These are phyloP conservation scores for Caenorhabditis briggsae DNA, from an alignment of 1,140 invertebrate genomes.

Conservation along the genomic window DNA sequence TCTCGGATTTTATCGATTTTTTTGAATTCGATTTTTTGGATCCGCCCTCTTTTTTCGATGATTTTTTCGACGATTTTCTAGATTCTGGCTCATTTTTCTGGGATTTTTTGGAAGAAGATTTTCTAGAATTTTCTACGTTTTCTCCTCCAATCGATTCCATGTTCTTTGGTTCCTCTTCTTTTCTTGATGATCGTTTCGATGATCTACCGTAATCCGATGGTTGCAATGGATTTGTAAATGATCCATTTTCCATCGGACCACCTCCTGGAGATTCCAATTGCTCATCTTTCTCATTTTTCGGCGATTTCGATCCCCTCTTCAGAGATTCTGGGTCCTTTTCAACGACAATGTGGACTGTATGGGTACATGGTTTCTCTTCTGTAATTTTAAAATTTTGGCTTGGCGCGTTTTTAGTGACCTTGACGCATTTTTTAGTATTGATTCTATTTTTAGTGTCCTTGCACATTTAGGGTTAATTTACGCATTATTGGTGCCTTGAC, in stretches of 20 bases:
- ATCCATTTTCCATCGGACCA: neutral
- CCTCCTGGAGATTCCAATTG: too few species aligned
- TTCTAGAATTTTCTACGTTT: too few species aligned
- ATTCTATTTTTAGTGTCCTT: too few species aligned
- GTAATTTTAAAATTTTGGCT: too few species aligned
- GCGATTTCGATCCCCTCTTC: neutral
- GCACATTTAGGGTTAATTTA: too few species aligned
- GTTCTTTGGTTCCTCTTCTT: neutral
- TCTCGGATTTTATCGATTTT: neutral
- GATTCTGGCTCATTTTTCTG: too few species aligned
- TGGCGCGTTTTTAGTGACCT: neutral
- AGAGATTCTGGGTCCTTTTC: neutral
- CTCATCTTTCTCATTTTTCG: too few species aligned
- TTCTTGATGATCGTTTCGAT: neutral
- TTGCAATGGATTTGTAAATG: too few species aligned
- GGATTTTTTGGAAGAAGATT: too few species aligned
- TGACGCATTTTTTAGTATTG: too few species aligned
- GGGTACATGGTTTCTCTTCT: neutral
- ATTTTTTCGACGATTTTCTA: neutral
- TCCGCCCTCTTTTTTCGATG: neutral
- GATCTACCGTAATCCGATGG: neutral
- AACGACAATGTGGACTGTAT: neutral
- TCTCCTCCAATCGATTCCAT: neutral
- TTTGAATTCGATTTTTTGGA: neutral
- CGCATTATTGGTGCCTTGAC: too few species aligned